Conservation (phyloP, 1,140 invertebrate genomes). For the Gryllus bimaculatus region DNA sequence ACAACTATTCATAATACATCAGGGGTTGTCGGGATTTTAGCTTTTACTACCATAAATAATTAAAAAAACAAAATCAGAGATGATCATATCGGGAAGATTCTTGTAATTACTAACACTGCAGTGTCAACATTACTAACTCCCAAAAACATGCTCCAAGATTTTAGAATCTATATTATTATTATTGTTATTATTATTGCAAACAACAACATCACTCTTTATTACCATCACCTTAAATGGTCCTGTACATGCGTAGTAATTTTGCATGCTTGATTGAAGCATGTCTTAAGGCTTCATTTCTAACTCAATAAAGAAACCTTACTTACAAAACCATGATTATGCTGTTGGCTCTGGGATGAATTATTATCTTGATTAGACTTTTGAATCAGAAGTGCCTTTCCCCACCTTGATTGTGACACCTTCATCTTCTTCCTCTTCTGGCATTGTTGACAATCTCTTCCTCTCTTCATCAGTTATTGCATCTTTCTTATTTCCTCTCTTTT, state of each 20-base stretch:
- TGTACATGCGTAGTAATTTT: constrained; percentile 11
- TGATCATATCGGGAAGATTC: no score
- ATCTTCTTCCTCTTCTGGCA: constrained; percentile 46
- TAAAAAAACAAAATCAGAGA: no score
- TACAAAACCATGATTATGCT: constrained; percentile 10
- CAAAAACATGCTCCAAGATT: neutral
- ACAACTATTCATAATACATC: no score
- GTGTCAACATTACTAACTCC: no score
- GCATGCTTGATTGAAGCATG: neutral
- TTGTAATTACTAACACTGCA: no score
- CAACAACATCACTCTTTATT: neutral
- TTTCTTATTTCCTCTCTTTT: constrained; percentile 43
- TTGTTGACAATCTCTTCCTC: constrained; percentile 43
- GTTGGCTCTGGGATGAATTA: constrained; percentile 9
- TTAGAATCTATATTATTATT: neutral
- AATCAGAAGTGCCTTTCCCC: constrained; percentile 18
- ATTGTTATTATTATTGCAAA: no score
- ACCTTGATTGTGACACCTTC: constrained; percentile 19
- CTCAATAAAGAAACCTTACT: neutral
- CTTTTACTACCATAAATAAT: no score
- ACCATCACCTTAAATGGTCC: neutral
- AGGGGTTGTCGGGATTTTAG: no score
- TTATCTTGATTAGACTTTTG: constrained; percentile 17
- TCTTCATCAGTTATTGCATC: constrained; percentile 46
- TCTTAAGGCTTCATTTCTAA: neutral